Conservation (phyloP, 2,113 vertebrate species). For the Rhinogobius similis region DNA sequence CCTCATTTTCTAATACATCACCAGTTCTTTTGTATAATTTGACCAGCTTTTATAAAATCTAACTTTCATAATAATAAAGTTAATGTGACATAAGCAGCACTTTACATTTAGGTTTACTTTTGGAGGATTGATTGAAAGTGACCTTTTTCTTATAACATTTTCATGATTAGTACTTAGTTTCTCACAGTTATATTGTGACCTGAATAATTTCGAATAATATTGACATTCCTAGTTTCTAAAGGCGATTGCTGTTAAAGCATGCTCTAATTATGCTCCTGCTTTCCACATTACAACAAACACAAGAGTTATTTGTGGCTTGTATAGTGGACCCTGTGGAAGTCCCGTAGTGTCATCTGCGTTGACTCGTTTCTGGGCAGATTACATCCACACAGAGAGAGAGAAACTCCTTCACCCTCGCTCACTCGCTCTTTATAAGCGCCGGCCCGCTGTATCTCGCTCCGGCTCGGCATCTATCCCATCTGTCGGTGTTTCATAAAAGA, state of each 20-base stretch:
- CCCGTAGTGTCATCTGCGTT: conserved; percentile 28
- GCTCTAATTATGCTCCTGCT: not conserved
- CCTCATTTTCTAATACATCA: too few species aligned
- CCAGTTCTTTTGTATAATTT: too few species aligned
- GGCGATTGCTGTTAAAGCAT: not conserved
- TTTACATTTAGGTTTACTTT: too few species aligned
- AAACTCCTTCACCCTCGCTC: conserved; percentile 38
- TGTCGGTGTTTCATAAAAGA: conserved; percentile 56
- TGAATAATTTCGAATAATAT: too few species aligned
- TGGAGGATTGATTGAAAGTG: too few species aligned
- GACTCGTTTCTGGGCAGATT: conserved; percentile 73
- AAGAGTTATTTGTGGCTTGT: conserved; percentile 9
- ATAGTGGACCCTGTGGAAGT: conserved; percentile 19
- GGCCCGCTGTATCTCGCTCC: conserved; percentile 24
- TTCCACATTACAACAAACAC: not conserved
- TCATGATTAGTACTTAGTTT: too few species aligned
- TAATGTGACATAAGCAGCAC: too few species aligned
- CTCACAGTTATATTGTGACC: too few species aligned
- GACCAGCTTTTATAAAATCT: too few species aligned
- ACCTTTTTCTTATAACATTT: too few species aligned
- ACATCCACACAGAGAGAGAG: conserved; percentile 19
- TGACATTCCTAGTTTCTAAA: not conserved
- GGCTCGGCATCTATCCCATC: conserved; percentile 59
- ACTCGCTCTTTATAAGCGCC: conserved; percentile 44
- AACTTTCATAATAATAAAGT: too few species aligned